These are phyloP conservation scores for Adelognathus sp. DNA, from an alignment of 2,888 invertebrate species.

Conservation along the genomic window DNA sequence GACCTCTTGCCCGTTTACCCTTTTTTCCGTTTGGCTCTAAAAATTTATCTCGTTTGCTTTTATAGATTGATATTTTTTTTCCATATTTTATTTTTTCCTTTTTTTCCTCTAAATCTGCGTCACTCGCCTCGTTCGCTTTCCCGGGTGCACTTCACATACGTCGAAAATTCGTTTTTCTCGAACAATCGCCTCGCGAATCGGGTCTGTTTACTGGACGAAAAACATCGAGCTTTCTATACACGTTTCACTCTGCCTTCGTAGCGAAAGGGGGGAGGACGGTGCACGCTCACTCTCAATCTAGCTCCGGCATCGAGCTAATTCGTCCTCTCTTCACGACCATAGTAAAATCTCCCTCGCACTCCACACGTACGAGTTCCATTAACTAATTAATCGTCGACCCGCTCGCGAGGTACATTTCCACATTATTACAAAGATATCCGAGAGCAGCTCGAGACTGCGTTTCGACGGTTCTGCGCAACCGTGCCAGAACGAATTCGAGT, in stretches of 20 bases:
- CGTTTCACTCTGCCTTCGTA: not conserved
- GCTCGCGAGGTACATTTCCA: slow-evolving; percentile 17
- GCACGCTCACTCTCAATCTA: slow-evolving; percentile 28
- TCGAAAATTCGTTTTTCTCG: not conserved
- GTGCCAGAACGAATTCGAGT: not conserved
- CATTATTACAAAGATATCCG: slow-evolving; percentile 37
- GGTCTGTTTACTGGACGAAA: slow-evolving; percentile 5
- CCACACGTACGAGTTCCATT: slow-evolving; percentile 46
- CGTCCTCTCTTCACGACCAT: slow-evolving; percentile 6
- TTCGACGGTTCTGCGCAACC: not conserved
- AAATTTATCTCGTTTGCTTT: not conserved
- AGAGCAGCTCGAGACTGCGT: not conserved
- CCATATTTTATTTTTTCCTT: not conserved
- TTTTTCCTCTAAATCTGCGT: slow-evolving; percentile 2
- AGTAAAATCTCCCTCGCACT: not conserved
- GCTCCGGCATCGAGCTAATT: slow-evolving; percentile 27
- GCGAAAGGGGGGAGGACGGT: not conserved
- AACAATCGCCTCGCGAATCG: not conserved
- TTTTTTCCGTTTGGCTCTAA: not conserved
- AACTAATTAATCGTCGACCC: slow-evolving; percentile 48
- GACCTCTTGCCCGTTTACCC: slow-evolving; percentile 48
- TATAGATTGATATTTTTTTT: not conserved
- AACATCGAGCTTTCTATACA: not conserved
- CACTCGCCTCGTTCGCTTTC: slow-evolving; percentile 43
- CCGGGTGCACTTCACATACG: slow-evolving; percentile 1